Conservation (phyloP, 2,113 vertebrate genomes). For the Myocastor coypus region DNA sequence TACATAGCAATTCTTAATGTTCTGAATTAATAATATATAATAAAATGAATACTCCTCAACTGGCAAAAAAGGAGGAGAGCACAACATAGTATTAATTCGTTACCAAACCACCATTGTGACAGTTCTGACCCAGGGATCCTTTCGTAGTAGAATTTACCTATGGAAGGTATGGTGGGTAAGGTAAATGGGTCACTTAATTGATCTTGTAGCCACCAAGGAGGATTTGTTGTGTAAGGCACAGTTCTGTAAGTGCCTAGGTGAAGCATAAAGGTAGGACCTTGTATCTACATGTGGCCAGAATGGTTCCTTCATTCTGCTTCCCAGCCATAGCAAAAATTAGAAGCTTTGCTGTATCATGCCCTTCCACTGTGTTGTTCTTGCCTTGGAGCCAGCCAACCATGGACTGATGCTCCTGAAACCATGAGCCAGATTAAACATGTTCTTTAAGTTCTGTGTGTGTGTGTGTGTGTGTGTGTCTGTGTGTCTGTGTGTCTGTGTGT, state of each 20-base stretch:
- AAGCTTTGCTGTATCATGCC: not conserved
- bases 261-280: not conserved
- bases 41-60: not conserved
- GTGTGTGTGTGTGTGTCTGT: too few relatives aligned
- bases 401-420: not conserved
- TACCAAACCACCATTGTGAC: not conserved
- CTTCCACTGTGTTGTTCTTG: not conserved
- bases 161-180: not conserved
- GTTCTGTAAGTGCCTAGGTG: not conserved
- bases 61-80: not conserved
- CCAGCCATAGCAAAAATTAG: not conserved
- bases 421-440: not conserved
- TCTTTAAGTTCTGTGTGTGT: not conserved
- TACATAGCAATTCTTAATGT: not conserved
- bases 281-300: not conserved
- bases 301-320: not conserved
- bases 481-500: too few relatives aligned
- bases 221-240: not conserved
- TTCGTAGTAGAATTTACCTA: not conserved
- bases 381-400: not conserved
- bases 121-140: not conserved
- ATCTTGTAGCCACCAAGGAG: not conserved
- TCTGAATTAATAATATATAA: constrained; percentile 12
- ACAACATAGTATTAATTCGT: not conserved
- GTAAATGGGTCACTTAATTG: not conserved